Base-by-base conservation (phyloP, 2,113 vertebrate genomes). In the Eubucco bourcierii region DNA sequence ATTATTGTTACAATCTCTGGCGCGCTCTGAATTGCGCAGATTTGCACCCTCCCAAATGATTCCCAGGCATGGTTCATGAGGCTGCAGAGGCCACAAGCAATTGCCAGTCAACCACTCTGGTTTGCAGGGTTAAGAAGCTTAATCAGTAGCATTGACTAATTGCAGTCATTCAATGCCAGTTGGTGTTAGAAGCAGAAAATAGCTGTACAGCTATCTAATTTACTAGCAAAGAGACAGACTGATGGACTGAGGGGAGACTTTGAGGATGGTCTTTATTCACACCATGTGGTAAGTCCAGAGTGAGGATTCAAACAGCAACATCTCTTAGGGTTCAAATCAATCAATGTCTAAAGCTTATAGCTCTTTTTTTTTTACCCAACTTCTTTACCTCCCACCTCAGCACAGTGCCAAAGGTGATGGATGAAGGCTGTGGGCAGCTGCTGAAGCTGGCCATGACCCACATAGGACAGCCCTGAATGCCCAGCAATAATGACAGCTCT, bases 381-480 rank as follows among this genome's bases (percentile, higher is more conserved):
- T 39, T 9, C 37, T 39, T 39, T 10, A 39, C 37, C 37, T 39
- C 37, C 37, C 10, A 39, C 37, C 37, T 39, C 37, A 39, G 37
- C 37, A 39, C 10, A 39, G 37, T 39, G 37, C 37, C 37, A 39
- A 11, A 39, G 37, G 37, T 39, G 37, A 39, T 39, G 37, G 37
- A 11, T 39, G 18, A 8, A 18, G 23, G 4, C 29, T 56, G 39
- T 17, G 28, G 28, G n/a, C n/a, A 60, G 17, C 18, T 5, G 27
- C 41, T 66, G 52, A 52, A 28, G 37, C 6, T 3, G 0, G 2
- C 52, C 6, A 1, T 15, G 19, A 15, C 19, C 2, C 2, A 11
- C 59, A 50, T 2, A 0, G 29, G 15, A 12, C n/a, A 79, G 15
- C 44, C 29, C 44, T 29, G 46, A 47, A 16, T 52, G 60, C 16